phyloP scores from a whole-genome alignment of 2,888 invertebrate species.

The Automeris io region DNA sequence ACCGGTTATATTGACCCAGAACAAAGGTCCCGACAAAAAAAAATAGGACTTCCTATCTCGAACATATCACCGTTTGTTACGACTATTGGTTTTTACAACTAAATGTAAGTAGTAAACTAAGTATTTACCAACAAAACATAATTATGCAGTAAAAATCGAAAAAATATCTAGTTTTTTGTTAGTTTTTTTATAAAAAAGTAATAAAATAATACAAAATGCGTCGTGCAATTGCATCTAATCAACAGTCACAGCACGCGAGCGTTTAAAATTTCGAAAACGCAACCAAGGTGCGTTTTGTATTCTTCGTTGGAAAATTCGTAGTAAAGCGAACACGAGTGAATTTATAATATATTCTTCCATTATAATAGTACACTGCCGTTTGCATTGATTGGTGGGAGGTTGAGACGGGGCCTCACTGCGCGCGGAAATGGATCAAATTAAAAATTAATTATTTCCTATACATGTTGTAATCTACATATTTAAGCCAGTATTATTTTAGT shows the following conservation, averaged over 20 bases:
- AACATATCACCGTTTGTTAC: too few species aligned
- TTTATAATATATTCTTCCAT: slow-evolving; percentile 27
- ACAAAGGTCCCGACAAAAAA: too few species aligned
- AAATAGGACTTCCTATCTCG: too few species aligned
- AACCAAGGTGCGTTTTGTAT: slow-evolving; percentile 27
- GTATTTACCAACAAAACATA: too few species aligned
- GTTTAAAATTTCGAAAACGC: slow-evolving; percentile 29
- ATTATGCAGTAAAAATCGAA: too few species aligned
- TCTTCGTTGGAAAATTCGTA: slow-evolving; percentile 34
- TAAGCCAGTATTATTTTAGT: too few species aligned
- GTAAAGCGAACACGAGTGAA: slow-evolving; percentile 29
- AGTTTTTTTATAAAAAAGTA: too few species aligned
- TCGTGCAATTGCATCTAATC: slow-evolving; percentile 16
- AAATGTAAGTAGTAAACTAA: too few species aligned
- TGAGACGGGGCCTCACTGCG: slow-evolving; percentile 14
- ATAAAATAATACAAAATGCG: slow-evolving; percentile 5
- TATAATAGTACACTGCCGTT: slow-evolving; percentile 29
- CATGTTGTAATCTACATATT: too few species aligned
- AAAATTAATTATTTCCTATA: slow-evolving; percentile 3
- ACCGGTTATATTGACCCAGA: too few species aligned
- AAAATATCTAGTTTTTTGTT: too few species aligned
- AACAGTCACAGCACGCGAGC: slow-evolving; percentile 26
- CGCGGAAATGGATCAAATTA: slow-evolving; percentile 4
- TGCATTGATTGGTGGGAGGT: slow-evolving; percentile 21
- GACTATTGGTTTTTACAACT: too few species aligned